Conservation (phyloP, 2,888 invertebrate genomes). For the Platynereis dumerilii region DNA sequence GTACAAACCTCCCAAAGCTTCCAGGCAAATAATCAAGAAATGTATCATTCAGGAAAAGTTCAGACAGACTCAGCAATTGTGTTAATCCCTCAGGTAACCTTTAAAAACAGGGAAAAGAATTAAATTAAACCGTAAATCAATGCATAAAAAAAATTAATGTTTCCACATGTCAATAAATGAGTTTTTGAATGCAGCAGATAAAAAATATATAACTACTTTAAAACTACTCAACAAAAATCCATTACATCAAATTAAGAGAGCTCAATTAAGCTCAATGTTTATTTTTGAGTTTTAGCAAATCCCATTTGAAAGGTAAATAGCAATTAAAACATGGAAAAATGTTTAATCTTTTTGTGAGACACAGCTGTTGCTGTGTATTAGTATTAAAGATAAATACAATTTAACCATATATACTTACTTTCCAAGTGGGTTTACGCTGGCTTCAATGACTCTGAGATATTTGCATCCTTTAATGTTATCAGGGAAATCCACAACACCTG, state of each 20-base stretch:
- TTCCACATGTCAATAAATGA: too few species aligned
- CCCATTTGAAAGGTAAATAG: too few species aligned
- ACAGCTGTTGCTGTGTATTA: too few species aligned
- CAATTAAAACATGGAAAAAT: too few species aligned
- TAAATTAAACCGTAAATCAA: background rate
- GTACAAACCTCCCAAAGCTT: conserved; percentile 77
- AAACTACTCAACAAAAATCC: too few species aligned
- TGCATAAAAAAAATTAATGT: too few species aligned
- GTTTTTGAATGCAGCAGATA: background rate
- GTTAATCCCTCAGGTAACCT: conserved; percentile 89
- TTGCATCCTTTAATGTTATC: conserved; percentile 88
- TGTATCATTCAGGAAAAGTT: conserved; percentile 89
- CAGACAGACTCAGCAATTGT: conserved; percentile 83
- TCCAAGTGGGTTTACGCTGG: conserved; percentile 89
- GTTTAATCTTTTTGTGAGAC: too few species aligned
- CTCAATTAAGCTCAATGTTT: too few species aligned
- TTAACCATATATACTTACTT: conserved; percentile 68
- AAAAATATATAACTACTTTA: too few species aligned
- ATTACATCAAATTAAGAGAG: too few species aligned
- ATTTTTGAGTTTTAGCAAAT: too few species aligned
- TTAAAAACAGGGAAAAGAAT: conserved; percentile 18
- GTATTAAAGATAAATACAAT: too few species aligned
- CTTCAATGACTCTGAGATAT: conserved; percentile 80
- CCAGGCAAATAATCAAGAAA: conserved; percentile 92
- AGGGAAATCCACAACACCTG: conserved; percentile 80